phyloP scores from a whole-genome alignment of 2,113 vertebrate genomes.

The Bos javanicus region DNA sequence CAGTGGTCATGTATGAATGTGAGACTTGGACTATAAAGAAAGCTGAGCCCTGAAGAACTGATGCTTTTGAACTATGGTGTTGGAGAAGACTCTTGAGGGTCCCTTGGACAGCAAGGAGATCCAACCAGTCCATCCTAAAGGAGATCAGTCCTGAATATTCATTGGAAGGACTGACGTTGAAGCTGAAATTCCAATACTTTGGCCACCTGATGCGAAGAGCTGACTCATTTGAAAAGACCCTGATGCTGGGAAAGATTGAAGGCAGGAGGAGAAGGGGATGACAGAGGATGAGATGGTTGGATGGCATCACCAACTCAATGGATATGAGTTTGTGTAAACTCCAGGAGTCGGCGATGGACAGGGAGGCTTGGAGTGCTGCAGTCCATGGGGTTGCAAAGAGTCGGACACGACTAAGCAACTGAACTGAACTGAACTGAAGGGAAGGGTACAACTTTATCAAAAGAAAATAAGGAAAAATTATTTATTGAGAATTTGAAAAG shows the following conservation, averaged over 20 bases:
- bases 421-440: not conserved
- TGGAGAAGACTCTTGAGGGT: not conserved
- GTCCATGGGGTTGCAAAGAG: not conserved
- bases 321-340: not conserved
- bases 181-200: not conserved
- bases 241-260: not conserved
- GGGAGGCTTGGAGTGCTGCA: not conserved
- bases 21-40: not conserved
- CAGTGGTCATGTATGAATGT: not conserved
- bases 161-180: not conserved
- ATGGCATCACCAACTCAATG: not conserved
- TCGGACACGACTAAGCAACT: not conserved
- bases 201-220: not conserved
- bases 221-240: not conserved
- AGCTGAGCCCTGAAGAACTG: not conserved
- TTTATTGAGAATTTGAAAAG: not conserved
- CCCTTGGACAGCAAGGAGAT: not conserved
- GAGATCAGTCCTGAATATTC: not conserved
- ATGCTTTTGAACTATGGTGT: not conserved
- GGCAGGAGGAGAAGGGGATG: fast-evolving
- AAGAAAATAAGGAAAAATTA: not conserved
- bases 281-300: not conserved
- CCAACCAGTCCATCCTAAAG: not conserved
- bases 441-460: not conserved
- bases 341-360: not conserved